Conservation (phyloP, 2,113 vertebrate species). For the Nesogale talazaci region DNA sequence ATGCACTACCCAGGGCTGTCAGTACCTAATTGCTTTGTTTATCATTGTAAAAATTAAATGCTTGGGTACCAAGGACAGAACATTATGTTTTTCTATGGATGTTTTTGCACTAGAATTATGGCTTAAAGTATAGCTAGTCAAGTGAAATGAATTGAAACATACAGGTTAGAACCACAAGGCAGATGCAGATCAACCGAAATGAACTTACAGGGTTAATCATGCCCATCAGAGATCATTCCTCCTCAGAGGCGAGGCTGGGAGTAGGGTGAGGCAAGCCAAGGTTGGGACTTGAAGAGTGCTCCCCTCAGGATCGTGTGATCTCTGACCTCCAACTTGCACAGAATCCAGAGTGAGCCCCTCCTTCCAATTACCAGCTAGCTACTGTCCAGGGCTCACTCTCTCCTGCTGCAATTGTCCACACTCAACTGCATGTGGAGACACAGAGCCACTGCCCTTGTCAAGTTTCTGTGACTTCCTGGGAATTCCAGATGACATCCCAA, state of each 20-base stretch:
- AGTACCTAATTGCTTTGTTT: background rate
- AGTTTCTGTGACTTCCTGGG: background rate
- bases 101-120: constrained; percentile 64
- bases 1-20: background rate
- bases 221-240: background rate
- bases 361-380: background rate
- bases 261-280: background rate
- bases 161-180: background rate
- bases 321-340: too few relatives aligned
- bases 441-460: background rate
- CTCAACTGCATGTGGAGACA: background rate
- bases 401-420: background rate
- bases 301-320: background rate
- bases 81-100: constrained; percentile 52
- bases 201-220: background rate
- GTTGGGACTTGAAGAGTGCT: accelerated
- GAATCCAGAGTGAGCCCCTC: accelerated
- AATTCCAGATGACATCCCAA: constrained; percentile 5
- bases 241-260: background rate
- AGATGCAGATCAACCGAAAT: background rate
- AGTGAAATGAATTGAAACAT: constrained; percentile 42
- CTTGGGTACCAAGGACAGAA: constrained; percentile 2
- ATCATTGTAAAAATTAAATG: constrained; percentile 13
- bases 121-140: constrained; percentile 34
- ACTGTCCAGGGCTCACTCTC: background rate